These are phyloP conservation scores for Malurus cyaneus DNA, from an alignment of 2,113 vertebrate species.

Conservation along the genomic window DNA sequence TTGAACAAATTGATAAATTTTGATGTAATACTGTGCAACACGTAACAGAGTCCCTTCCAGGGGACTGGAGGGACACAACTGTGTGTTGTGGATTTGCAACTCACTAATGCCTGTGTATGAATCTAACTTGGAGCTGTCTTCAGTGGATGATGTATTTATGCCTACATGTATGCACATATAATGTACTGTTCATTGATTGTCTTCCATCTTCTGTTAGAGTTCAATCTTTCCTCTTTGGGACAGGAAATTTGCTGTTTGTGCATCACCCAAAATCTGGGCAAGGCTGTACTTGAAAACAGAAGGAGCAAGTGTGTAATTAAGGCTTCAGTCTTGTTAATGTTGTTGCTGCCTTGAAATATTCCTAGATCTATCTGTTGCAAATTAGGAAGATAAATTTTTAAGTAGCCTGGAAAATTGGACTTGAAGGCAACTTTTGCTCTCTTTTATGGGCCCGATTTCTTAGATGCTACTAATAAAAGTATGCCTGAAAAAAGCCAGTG, in stretches of 20 bases:
- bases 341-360: background rate
- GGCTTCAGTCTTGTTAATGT: background rate
- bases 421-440: background rate
- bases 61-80: too few species aligned
- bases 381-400: background rate
- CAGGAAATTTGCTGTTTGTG: background rate
- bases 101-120: background rate
- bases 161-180: background rate
- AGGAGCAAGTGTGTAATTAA: background rate
- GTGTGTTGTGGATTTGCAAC: background rate
- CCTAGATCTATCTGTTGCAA: background rate
- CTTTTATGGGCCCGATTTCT: background rate
- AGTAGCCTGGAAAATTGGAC: background rate
- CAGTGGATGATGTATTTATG: rapidly evolving
- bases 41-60: background rate
- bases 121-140: background rate
- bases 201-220: background rate
- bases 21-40: background rate
- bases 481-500: background rate
- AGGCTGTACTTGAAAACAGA: background rate
- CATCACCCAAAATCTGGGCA: background rate
- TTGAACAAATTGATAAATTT: background rate
- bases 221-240: background rate
- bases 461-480: background rate
- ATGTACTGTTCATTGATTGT: background rate